Base-by-base conservation (phyloP, 2,888 invertebrate species). In the Quadroppia sp. region DNA sequence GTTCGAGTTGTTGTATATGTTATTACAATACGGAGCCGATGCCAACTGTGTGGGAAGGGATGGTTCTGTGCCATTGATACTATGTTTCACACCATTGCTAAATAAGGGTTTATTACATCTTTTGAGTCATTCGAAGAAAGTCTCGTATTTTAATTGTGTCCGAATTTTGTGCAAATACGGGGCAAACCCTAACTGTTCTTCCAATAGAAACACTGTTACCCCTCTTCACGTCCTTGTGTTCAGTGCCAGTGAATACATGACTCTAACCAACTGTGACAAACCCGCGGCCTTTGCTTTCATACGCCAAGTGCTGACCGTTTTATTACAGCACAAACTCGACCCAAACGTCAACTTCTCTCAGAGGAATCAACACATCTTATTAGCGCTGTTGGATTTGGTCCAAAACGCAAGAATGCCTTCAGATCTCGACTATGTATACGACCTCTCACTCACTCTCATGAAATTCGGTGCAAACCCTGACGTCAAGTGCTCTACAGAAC, bases 381-480 rank as follows among this genome's bases (percentile, higher is more conserved):
- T 89, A 79, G 88, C 89, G 32, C 86, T 85, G 76, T 82, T 85
- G 76, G 82, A 83, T 77, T 81, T 90, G 86, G 88, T 89, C 67
- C 87, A 87, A 80, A 87, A 87, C 80, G 88, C 89, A 42, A 84
- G 88, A 56, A 86, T 86, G 74, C 87, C 87, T 74, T 84, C 85
- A 71, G 90, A 90, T 80, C 86, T 90, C 79, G 85, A 86, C 77
- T 87, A 88, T 81, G 87, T 90, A 73, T 88, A 89, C 80, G 87
- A 88, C 79, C 85, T 90, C 79, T 87, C 89, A 3, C 82, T 88
- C 76, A 89, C 88, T 0, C 84, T 90, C 23, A 86, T 90, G 67
- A 89, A 89, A 81, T 89, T 89, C 80, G 89, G 90, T 71, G 90
- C 89, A 56, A 87, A 90, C 84, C 89, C 89, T 20, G 88, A 89